Percentiles rank a stretch among this genome's conserved stretches.
These are phyloP conservation scores for Stenoptilia bipunctidactyla DNA, from an alignment of 2,888 invertebrate genomes.

Conservation along the genomic window DNA sequence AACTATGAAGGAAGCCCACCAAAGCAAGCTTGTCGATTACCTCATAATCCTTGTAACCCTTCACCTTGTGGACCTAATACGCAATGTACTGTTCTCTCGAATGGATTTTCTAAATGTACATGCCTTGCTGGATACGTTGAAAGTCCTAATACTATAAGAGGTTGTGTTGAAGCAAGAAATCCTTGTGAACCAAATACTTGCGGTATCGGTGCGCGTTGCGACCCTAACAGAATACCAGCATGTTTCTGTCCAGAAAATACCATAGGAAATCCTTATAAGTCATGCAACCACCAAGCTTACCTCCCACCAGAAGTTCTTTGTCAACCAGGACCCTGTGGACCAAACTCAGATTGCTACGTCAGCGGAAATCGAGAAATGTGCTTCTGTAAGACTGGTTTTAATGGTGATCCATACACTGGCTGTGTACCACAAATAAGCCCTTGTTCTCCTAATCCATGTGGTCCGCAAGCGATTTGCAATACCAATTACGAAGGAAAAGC, in stretches of 20 bases:
- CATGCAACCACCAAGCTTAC: conserved; percentile 73
- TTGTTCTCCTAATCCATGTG: conserved; percentile 86
- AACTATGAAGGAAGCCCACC: conserved; percentile 91
- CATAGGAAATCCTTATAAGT: conserved; percentile 85
- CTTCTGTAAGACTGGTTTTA: conserved; percentile 81
- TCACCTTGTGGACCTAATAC: conserved; percentile 92
- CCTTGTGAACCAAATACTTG: conserved; percentile 88
- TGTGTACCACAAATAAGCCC: conserved; percentile 79
- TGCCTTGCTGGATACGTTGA: conserved; percentile 86
- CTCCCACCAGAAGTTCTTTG: conserved; percentile 75
- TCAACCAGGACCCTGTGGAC: conserved; percentile 86
- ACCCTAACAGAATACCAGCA: conserved; percentile 81
- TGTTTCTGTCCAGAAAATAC: conserved; percentile 90
- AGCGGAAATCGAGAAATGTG: conserved; percentile 86
- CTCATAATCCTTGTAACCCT: conserved; percentile 84
- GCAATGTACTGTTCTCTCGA: conserved; percentile 81
- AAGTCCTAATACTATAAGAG: conserved; percentile 89
- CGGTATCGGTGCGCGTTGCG: conserved; percentile 83
- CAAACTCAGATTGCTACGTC: conserved; percentile 87
- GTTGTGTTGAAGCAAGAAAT: conserved; percentile 83
- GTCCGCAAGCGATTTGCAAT: conserved; percentile 81
- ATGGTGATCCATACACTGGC: conserved; percentile 85
- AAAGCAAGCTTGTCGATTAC: conserved; percentile 76
- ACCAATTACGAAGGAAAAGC: conserved; percentile 77
- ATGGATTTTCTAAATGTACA: conserved; percentile 89